Percentiles rank a stretch among this genome's conserved stretches.
phyloP scores from a whole-genome alignment of 2,113 vertebrate genomes.

The Felis chaus region DNA sequence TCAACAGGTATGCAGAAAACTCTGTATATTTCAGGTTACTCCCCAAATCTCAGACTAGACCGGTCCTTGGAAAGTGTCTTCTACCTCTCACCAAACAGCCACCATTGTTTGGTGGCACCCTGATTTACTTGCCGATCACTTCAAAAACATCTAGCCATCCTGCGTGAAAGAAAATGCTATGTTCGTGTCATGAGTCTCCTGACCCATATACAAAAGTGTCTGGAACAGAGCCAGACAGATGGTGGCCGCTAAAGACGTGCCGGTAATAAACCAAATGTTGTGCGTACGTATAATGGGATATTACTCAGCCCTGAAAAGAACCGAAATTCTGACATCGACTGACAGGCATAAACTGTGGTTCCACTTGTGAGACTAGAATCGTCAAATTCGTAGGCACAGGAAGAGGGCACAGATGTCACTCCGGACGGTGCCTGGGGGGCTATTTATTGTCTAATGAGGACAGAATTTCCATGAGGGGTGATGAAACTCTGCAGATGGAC shows the following conservation, averaged over 20 bases:
- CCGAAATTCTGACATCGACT: neutral
- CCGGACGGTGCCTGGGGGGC: too few relatives aligned
- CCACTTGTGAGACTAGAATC: neutral
- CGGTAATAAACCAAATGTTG: neutral
- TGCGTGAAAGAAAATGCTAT: neutral
- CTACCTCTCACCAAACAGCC: neutral
- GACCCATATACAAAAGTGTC: too few relatives aligned
- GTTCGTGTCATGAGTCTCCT: neutral
- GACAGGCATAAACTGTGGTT: neutral
- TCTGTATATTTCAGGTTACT: neutral
- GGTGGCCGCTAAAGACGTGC: fast-evolving
- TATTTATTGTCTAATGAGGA: too few relatives aligned
- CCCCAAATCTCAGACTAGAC: neutral
- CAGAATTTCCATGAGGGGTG: neutral
- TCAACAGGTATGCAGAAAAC: neutral
- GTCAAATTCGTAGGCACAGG: neutral
- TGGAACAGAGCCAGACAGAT: neutral
- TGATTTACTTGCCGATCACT: neutral
- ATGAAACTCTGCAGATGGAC: neutral
- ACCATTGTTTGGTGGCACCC: too few relatives aligned
- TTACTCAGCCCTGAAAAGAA: neutral
- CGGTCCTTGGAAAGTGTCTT: neutral
- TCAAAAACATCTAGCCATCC: neutral
- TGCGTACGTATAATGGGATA: neutral
- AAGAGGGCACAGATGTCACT: too few relatives aligned